phyloP scores from a whole-genome alignment of 2,888 invertebrate genomes.

The Drosophila maculinotata region DNA sequence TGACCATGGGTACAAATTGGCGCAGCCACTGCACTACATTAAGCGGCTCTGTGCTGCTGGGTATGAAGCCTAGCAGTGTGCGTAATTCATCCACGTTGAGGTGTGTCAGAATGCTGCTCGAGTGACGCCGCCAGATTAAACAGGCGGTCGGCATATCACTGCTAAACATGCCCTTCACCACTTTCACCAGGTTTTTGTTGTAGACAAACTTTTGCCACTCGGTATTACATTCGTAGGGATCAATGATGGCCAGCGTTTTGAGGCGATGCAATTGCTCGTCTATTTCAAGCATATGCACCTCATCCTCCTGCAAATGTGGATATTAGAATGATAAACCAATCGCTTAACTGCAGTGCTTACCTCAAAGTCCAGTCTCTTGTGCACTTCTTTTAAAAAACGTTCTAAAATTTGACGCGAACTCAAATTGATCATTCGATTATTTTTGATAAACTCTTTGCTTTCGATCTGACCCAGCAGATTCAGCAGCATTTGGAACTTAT shows the following conservation, averaged over 20 bases:
- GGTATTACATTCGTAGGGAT: constrained; percentile 84
- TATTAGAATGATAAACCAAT: not conserved
- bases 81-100: constrained; percentile 78
- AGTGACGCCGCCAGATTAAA: constrained; percentile 84
- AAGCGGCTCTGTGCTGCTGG: constrained; percentile 81
- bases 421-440: constrained; percentile 79
- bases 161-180: constrained; percentile 80
- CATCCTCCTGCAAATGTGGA: constrained; percentile 65
- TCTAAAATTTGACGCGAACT: constrained; percentile 78
- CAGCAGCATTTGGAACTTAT: constrained; percentile 73
- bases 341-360: constrained; percentile 40
- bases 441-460: constrained; percentile 81
- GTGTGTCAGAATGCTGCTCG: constrained; percentile 78
- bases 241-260: constrained; percentile 83
- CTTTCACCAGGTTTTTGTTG: constrained; percentile 80
- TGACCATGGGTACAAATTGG: constrained; percentile 83
- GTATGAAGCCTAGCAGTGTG: constrained; percentile 81
- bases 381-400: constrained; percentile 78
- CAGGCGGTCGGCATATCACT: constrained; percentile 83
- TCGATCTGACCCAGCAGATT: constrained; percentile 75
- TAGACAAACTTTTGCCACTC: constrained; percentile 85
- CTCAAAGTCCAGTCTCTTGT: constrained; percentile 80
- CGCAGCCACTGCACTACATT: constrained; percentile 83
- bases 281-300: constrained; percentile 80
- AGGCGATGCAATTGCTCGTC: constrained; percentile 83